A percentile compares a stretch with the other conserved stretches of the same genome.
phyloP scores from a whole-genome alignment of 2,797 vertebrate species.

The Caiman crocodilus region DNA sequence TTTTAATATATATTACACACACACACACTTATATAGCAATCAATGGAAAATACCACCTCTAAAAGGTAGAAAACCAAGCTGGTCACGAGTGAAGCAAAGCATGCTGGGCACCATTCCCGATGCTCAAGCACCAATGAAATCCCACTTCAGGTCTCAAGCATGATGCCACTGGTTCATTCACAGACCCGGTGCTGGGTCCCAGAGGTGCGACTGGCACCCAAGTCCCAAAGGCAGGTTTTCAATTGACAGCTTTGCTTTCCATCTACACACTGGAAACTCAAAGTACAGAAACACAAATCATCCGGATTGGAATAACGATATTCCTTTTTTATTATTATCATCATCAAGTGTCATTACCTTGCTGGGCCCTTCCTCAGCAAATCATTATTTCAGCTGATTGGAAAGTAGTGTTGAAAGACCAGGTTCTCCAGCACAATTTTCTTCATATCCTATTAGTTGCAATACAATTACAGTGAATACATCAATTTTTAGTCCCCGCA shows the following conservation, averaged over 20 bases:
- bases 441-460: slow-evolving; percentile 84
- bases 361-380: slow-evolving; percentile 61
- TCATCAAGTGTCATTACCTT: slow-evolving; percentile 45
- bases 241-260: rapidly evolving
- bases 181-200: neutral
- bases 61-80: neutral
- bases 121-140: neutral
- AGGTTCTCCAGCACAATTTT: slow-evolving; percentile 79
- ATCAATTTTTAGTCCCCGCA: slow-evolving; percentile 82
- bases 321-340: slow-evolving; percentile 18
- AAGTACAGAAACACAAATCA: neutral
- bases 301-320: neutral
- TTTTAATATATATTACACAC: too few species aligned
- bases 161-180: neutral
- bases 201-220: neutral
- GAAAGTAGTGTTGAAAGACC: slow-evolving; percentile 77
- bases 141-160: rapidly evolving
- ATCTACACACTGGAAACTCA: rapidly evolving
- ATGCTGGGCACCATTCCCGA: neutral
- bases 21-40: too few species aligned
- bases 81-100: neutral
- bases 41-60: too few species aligned
- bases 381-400: slow-evolving; percentile 82
- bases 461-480: slow-evolving; percentile 83
- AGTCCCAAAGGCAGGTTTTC: neutral